These are phyloP conservation scores for Tanypteryx hageni DNA, from an alignment of 2,888 invertebrate genomes.

Conservation along the genomic window DNA sequence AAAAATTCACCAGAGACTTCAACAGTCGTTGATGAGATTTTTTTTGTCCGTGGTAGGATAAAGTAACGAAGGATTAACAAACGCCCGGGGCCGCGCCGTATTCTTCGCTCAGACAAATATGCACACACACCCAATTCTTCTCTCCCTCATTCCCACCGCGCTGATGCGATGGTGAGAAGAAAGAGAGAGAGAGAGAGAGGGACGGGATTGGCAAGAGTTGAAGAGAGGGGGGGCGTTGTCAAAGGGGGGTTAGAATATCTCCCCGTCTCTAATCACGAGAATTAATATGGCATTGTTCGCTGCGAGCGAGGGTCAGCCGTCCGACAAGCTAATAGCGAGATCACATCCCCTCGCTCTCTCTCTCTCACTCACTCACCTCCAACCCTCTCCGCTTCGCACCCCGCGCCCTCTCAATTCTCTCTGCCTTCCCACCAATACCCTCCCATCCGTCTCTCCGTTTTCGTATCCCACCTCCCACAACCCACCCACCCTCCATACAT, in stretches of 20 bases:
- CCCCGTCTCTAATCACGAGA: conserved; percentile 65
- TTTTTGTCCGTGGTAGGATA: conserved; percentile 19
- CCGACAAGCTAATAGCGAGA: conserved; percentile 56
- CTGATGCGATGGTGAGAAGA: conserved; percentile 3
- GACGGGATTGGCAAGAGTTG: neutral
- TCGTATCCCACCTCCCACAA: neutral
- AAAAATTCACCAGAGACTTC: neutral
- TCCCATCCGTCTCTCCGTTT: conserved; percentile 1
- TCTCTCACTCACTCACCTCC: neutral
- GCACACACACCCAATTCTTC: conserved; percentile 16
- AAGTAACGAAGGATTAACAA: conserved; percentile 45
- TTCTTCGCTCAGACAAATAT: conserved; percentile 40
- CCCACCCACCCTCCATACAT: neutral
- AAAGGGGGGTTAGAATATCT: conserved; percentile 13
- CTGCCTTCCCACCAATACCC: neutral
- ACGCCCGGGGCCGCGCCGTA: conserved; percentile 27
- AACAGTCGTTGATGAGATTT: conserved; percentile 24
- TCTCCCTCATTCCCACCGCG: conserved; percentile 30
- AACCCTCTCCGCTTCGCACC: neutral
- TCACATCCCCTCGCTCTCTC: neutral
- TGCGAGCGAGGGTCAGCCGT: conserved; percentile 44
- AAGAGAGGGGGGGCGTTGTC: conserved; percentile 15
- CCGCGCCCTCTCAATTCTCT: neutral
- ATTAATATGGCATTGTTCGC: conserved; percentile 66
- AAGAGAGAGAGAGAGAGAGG: neutral